These are phyloP conservation scores for Pocillopora damicornis DNA, from an alignment of 64 coral and sea anemone genomes.

Conservation along the genomic window DNA sequence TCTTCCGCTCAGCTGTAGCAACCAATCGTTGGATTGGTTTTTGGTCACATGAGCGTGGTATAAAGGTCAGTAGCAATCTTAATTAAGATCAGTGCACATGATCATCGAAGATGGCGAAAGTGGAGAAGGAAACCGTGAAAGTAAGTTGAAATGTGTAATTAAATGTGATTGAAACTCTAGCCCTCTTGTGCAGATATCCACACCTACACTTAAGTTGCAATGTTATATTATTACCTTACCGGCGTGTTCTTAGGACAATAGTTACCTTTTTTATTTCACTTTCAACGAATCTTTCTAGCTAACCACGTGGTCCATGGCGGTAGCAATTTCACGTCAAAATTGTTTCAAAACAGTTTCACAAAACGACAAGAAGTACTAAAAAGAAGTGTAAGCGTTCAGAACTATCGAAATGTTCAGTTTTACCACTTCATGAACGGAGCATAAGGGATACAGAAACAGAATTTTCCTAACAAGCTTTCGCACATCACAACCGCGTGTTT, in stretches of 20 bases:
- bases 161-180: neutral
- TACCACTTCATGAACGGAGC: too few species aligned
- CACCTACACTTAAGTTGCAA: neutral
- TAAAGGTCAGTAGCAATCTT: neutral
- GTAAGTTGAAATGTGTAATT: neutral
- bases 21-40: constrained; percentile 22
- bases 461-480: too few species aligned
- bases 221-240: neutral
- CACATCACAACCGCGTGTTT: too few species aligned
- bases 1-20: neutral
- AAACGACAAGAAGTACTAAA: too few species aligned
- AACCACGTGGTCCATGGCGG: too few species aligned
- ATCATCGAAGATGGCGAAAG: neutral
- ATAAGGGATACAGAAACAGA: too few species aligned
- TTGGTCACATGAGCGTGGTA: neutral
- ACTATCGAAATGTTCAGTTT: too few species aligned
- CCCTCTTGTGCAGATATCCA: neutral
- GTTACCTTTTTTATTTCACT: too few species aligned
- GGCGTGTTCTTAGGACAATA: neutral
- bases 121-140: neutral
- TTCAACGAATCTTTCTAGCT: too few species aligned
- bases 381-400: too few species aligned
- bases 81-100: neutral
- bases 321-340: too few species aligned
- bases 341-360: too few species aligned